Percentiles rank a stretch among this genome's conserved stretches.
Evolutionary conservation across 2,888 invertebrate genomes (phyloP).

Genomic region (Scaptodrosophila latifasciaeformis): DNA sequence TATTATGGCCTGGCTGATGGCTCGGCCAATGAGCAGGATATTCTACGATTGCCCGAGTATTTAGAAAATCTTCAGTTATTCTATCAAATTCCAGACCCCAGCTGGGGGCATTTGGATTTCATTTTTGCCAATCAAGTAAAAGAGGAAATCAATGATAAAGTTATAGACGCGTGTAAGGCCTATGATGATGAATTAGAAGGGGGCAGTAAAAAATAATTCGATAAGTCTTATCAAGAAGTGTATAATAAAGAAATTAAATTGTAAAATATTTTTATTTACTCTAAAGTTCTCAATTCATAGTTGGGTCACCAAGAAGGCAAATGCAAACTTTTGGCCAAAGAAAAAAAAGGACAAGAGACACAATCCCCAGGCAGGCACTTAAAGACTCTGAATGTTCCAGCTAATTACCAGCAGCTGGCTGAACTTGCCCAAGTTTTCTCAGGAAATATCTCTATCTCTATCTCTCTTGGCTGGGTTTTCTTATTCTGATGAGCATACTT

Average conservation of each 20-base stretch:
- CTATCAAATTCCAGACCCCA: constrained; percentile 51
- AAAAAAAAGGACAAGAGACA: too few relatives aligned
- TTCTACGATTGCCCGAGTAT: constrained; percentile 39
- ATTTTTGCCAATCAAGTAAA: constrained; percentile 62
- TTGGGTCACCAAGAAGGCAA: too few relatives aligned
- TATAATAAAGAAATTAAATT: not conserved
- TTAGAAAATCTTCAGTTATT: constrained; percentile 45
- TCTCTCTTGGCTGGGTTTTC: constrained; percentile 20
- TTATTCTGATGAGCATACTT: too few relatives aligned
- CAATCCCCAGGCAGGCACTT: too few relatives aligned
- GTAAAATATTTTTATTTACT: not conserved
- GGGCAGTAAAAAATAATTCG: not conserved
- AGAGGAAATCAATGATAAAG: constrained; percentile 53
- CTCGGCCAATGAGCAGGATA: constrained; percentile 52
- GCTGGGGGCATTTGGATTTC: constrained; percentile 70
- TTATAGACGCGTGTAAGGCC: constrained; percentile 40
- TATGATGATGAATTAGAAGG: constrained; percentile 39
- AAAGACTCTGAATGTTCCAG: not conserved
- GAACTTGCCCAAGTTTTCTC: constrained; percentile 15
- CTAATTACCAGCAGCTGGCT: constrained; percentile 32
- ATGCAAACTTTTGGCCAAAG: too few relatives aligned
- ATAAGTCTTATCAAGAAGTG: not conserved
- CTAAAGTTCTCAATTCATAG: too few relatives aligned
- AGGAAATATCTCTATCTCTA: not conserved
- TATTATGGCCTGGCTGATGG: constrained; percentile 56